These are phyloP conservation scores for Drosophila emarginata DNA, from an alignment of 2,888 invertebrate species.

Conservation along the genomic window DNA sequence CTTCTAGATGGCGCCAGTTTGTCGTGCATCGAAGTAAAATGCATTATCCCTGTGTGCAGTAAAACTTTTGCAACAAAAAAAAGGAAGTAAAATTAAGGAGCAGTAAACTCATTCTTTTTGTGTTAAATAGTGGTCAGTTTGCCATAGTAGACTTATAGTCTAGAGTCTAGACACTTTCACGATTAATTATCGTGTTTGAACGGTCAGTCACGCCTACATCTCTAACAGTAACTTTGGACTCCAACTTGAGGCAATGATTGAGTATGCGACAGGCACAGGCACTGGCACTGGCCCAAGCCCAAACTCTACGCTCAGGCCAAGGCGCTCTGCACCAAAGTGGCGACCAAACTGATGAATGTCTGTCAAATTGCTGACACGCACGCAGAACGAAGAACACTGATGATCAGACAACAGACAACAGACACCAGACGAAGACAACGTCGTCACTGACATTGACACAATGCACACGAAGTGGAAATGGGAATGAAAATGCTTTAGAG, in stretches of 20 bases:
- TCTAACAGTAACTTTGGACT: slow-evolving; percentile 17
- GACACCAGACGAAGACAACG: slow-evolving; percentile 35
- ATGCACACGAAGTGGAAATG: slow-evolving; percentile 46
- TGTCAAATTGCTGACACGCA: slow-evolving; percentile 78
- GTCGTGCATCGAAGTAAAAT: neutral
- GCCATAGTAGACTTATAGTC: no score
- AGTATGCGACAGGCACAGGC: slow-evolving; percentile 65
- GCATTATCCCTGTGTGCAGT: neutral
- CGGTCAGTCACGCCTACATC: slow-evolving; percentile 16
- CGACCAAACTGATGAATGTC: slow-evolving; percentile 70
- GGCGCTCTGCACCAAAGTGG: slow-evolving; percentile 36
- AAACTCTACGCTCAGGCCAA: slow-evolving; percentile 27
- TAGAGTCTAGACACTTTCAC: neutral
- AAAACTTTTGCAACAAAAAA: neutral
- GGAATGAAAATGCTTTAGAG: slow-evolving; percentile 1
- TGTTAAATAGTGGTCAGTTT: neutral
- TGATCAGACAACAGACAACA: slow-evolving; percentile 19
- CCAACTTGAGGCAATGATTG: slow-evolving; percentile 55
- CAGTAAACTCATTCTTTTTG: neutral
- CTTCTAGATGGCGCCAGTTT: neutral
- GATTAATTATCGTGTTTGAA: neutral
- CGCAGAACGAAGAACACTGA: slow-evolving; percentile 43
- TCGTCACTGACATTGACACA: slow-evolving; percentile 71
- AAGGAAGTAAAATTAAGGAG: neutral
- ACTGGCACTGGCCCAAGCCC: slow-evolving; percentile 17